Base-by-base conservation (phyloP, 2,888 invertebrate genomes). In the Aspidiotus rigidus region DNA sequence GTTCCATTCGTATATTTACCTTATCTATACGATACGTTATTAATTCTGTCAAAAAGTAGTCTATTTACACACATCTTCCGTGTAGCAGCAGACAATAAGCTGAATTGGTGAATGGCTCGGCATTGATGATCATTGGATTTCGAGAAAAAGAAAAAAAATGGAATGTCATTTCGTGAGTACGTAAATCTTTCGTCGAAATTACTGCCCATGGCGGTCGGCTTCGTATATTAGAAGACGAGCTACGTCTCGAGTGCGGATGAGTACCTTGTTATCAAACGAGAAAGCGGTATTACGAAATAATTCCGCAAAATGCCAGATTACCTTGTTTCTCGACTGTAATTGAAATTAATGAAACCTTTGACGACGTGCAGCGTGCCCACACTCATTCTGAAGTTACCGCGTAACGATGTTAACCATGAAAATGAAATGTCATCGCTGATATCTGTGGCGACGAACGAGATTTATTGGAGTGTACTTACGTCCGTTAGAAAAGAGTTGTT, bases 181-280 rank as follows among this genome's bases (percentile, higher is more conserved):
- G 64, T 53, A 64, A 64, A 64, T 64, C 64, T 55, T n/a, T 64
- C 41, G 64, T 64, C 64, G 40, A 49, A 49, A 49, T 49, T 49
- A 49, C n/a, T 11, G 49, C 49, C n/a, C 49, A n/a, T 11, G 11
- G 49, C n/a, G 49, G 49, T 49, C 49, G 49, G 49, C 49, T n/a
- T 49, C 49, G 11, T n/a, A n/a, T 49, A 49, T 13, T 49, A 49
- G 49, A 49, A 49, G 49, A n/a, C 49, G 6, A n/a, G 49, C 49
- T 13, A 13, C n/a, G 11, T 49, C 49, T 49, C 49, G 49, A 49
- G 49, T 49, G 49, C 49, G n/a, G 49, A 49, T 49, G n/a, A 49
- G 49, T 49, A 49, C 49, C 49, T 49, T 49, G 49, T 49, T 49
- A 49, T 28, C 28, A 28, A 28, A 28, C 28, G 28, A 28, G 28